These are phyloP conservation scores for Centropyge bicolor DNA, from an alignment of 2,797 vertebrate species.

Conservation along the genomic window DNA sequence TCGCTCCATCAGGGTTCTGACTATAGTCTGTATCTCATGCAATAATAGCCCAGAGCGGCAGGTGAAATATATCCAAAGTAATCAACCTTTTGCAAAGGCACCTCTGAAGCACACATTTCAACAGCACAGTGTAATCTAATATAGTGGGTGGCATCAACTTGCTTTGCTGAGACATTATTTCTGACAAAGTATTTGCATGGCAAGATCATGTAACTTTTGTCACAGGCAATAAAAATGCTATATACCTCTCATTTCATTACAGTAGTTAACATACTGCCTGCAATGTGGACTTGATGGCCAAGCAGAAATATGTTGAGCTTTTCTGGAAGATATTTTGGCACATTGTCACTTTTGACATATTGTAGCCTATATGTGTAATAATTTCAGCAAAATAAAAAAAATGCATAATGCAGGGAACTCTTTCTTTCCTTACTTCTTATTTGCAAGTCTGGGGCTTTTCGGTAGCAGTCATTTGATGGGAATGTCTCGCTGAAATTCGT, in stretches of 20 bases:
- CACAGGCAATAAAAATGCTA: conserved; percentile 64
- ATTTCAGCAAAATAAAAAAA: conserved; percentile 27
- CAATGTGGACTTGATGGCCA: conserved; percentile 48
- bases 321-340: conserved; percentile 4
- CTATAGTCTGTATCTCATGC: conserved; percentile 89
- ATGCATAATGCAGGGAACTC: not conserved
- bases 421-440: not conserved
- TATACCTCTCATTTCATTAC: conserved; percentile 55
- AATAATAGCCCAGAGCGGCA: conserved; percentile 92
- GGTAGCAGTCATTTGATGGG: not conserved
- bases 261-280: conserved; percentile 35
- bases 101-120: conserved; percentile 91
- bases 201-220: conserved; percentile 69
- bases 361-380: conserved; percentile 7
- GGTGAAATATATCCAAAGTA: conserved; percentile 93
- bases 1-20: conserved; percentile 89
- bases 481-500: conserved; percentile 43
- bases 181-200: conserved; percentile 82
- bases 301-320: conserved; percentile 25
- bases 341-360: conserved; percentile 18
- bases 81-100: conserved; percentile 94
- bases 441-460: conserved; percentile 2
- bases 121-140: conserved; percentile 89
- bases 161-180: conserved; percentile 89
- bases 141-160: conserved; percentile 81